Percentiles rank a stretch among this genome's conserved stretches.
Evolutionary conservation across 2,113 vertebrate species (phyloP).

Genomic region (Origma solitaria): DNA sequence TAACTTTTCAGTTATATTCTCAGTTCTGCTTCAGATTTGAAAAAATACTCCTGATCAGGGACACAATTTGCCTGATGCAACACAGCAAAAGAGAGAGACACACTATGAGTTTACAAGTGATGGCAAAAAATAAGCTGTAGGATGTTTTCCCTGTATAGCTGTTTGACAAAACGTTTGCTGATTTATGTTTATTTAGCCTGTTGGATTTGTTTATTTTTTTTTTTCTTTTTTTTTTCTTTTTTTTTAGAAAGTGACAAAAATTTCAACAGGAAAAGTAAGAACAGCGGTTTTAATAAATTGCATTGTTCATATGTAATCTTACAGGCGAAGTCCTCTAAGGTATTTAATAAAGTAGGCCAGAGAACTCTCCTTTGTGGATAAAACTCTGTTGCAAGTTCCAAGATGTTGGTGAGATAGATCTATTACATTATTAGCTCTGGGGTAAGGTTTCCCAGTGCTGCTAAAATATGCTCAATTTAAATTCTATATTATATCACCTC

Average conservation of each 20-base stretch:
- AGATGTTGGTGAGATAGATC: slow-evolving; percentile 18
- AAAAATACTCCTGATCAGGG: background rate
- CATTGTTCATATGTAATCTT: slow-evolving; percentile 46
- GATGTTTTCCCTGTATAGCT: background rate
- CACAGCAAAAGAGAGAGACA: background rate
- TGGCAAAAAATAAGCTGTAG: background rate
- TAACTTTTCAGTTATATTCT: background rate
- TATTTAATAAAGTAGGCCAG: slow-evolving; percentile 63
- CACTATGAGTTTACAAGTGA: background rate
- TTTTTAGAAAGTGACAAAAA: background rate
- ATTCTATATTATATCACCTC: slow-evolving; percentile 50
- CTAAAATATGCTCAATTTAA: slow-evolving; percentile 62
- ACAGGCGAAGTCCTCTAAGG: slow-evolving; percentile 40
- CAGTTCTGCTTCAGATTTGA: background rate
- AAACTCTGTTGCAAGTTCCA: slow-evolving; percentile 40
- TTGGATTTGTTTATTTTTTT: slow-evolving; percentile 20
- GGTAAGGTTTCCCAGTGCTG: slow-evolving; percentile 53
- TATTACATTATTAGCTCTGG: slow-evolving; percentile 59
- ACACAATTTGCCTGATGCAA: background rate
- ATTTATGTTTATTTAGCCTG: slow-evolving; percentile 25
- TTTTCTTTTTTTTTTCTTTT: background rate
- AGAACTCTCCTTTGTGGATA: slow-evolving; percentile 57
- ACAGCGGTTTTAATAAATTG: slow-evolving; percentile 47
- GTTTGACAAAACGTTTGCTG: background rate
- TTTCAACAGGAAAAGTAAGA: slow-evolving; percentile 32